These are phyloP conservation scores for Macroteleia sp. DNA, from an alignment of 2,888 invertebrate species.

Conservation along the genomic window DNA sequence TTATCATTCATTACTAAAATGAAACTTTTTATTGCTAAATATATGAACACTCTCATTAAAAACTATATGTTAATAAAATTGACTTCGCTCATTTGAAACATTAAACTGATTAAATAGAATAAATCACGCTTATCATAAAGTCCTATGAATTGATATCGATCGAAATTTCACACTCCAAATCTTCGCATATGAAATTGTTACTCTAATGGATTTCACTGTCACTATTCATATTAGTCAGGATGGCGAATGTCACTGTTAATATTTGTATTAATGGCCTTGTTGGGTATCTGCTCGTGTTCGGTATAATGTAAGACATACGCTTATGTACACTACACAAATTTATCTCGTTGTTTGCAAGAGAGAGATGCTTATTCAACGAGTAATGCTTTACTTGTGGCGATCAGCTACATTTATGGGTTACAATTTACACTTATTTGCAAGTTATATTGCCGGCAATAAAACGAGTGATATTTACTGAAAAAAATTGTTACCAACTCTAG, in stretches of 20 bases:
- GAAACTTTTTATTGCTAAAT: too few species aligned
- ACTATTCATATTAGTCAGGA: conserved; percentile 26
- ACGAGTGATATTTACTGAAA: conserved; percentile 22
- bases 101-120: conserved; percentile 13
- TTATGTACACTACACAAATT: conserved; percentile 32
- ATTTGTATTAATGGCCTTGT: conserved; percentile 48
- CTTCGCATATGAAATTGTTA: conserved; percentile 28
- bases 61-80: too few species aligned
- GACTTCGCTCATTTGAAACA: too few species aligned
- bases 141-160: conserved; percentile 13
- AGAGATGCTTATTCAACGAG: conserved; percentile 15
- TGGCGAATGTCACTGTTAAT: conserved; percentile 48
- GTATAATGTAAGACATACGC: conserved; percentile 43
- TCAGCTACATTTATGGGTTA: conserved; percentile 38
- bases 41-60: too few species aligned
- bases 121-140: conserved; percentile 7
- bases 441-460: conserved; percentile 13
- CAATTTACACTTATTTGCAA: conserved; percentile 38
- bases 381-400: conserved; percentile 20
- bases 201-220: conserved; percentile 35
- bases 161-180: conserved; percentile 8
- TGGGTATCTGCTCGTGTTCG: conserved; percentile 41
- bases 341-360: conserved; percentile 14
- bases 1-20: too few species aligned
- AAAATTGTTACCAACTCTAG: conserved; percentile 17